Evolutionary conservation across 2,113 vertebrate species (phyloP), one percentile per base, ranked within the genome.

Genomic region (human (Homo sapiens)): DNA sequence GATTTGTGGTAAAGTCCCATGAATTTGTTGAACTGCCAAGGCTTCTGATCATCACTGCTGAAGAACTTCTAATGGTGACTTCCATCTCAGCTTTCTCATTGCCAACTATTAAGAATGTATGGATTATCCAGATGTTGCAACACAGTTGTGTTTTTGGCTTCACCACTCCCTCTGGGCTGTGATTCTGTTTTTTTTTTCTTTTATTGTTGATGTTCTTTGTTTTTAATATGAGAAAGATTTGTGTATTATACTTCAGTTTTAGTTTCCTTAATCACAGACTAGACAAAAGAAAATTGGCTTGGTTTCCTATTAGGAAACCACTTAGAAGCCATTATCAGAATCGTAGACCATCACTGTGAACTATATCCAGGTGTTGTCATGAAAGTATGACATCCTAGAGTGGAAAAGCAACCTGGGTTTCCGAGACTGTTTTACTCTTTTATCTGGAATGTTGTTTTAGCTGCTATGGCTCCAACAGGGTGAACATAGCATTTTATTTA

Each of bases 271-370:
- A 79, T 95, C 85, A 88, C 38, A 50, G 22, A 97, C 32, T 14
- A 93, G 72, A 92, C 89, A 88, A 96, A 96, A 78, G 10, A 93
- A 48, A 84, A 57, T 59, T 82, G 97, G 83, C 92, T 96, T 83
- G 89, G 72, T 84, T 98, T 98, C 2, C 14, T 97, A 97, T 20
- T 55, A 20, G 52, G 52, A 55, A 73, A 52, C n/a, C 55, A 93
- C 89, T 94, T 79, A 94, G 93, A 97, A 96, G 92, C 89, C 48
- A 50, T 95, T 96, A 87, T 97, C 45, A 91, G 90, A 96, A 97
- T 97, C 83, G 82, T 86, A 96, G 70, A 98, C 82, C 97, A 90
- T 90, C 59, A 95, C 72, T 95, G 76, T 88, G 85, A 98, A 97
- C 95, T 57, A 59, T 59, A 87, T 93, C 91, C 64, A 94, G 91